Base-by-base conservation (phyloP, 53 echinoderm and acorn worm genomes). In the Paracentrotus lividus region DNA sequence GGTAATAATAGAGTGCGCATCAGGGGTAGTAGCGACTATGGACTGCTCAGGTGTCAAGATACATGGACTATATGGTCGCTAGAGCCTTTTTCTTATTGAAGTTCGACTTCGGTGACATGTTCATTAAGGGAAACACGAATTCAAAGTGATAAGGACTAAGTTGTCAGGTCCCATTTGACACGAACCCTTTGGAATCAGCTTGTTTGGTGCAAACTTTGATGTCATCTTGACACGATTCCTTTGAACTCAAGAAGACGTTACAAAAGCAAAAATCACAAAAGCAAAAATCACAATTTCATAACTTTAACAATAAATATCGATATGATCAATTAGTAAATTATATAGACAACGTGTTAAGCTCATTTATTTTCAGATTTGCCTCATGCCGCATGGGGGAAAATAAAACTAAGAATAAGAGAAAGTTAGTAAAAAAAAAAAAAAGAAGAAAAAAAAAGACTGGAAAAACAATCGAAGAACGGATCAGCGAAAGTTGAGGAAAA, bases 21-120 rank as follows among this genome's bases (percentile, higher is more conserved):
- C 20, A 42, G 67, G 66, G 67, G 66, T 44, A 66, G 42, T 24
- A 52, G 34, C 24, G 23, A 61, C 67, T 49, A 36, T 26, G 90
- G 45, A 42, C 56, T 4, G 58, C 90, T 90, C 90, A 45, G 90
- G 64, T 90, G 67, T 64, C 90, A 90, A 43, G 90, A 90, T 90
- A 42, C 65, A 65, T 88, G 67, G 88, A 88, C 38, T 54, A 56
- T 55, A 34, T 57, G 88, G 33, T 18, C 33, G 36, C 7, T 53
- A 56, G 38, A 88, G 56, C 88, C 88, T 31, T 33, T n/a, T 88
- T 88, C 88, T 88, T 88, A 88, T 88, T 88, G 32, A 18, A 56
- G 54, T 56, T 38, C 54, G 88, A 55, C 57, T 88, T 31, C 21
- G 88, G 59, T 88, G 88, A 55, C 88, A 56, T 56, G 57, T 56